Conservation (phyloP, 2,797 vertebrate species). For the Phoeniculus purpureus region DNA sequence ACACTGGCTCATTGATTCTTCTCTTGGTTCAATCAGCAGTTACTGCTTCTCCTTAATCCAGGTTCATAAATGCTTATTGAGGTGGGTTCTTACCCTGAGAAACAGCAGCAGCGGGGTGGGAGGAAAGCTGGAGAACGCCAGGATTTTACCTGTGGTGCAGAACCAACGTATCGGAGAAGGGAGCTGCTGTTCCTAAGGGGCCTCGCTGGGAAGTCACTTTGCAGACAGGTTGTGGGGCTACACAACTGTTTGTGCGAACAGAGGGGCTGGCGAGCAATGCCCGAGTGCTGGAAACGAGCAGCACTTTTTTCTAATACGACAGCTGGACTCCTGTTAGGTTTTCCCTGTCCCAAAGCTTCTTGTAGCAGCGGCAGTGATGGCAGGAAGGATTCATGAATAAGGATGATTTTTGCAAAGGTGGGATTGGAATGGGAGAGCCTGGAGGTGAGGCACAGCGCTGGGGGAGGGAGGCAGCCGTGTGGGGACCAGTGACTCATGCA, state of each 20-base stretch:
- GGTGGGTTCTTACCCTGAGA: slow-evolving; percentile 11
- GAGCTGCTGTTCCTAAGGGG: not conserved
- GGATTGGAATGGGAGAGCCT: slow-evolving; percentile 48
- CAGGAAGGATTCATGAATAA: not conserved
- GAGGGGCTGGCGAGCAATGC: not conserved
- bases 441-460: slow-evolving; percentile 36
- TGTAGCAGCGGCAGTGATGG: not conserved
- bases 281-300: not conserved
- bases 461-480: slow-evolving; percentile 46
- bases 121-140: not conserved
- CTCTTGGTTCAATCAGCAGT: slow-evolving; percentile 60
- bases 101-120: not conserved
- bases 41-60: slow-evolving; percentile 55
- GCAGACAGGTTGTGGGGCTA: not conserved
- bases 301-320: not conserved
- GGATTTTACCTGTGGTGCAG: not conserved
- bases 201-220: not conserved
- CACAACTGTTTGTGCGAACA: accelerated
- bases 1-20: slow-evolving; percentile 67
- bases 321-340: not conserved
- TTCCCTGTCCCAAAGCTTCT: not conserved
- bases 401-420: slow-evolving; percentile 28
- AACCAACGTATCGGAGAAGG: not conserved
- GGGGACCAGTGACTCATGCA: slow-evolving; percentile 51
- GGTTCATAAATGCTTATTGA: slow-evolving; percentile 17